Conservation (phyloP, 1,140 invertebrate genomes). For the Drosophila triauraria region DNA sequence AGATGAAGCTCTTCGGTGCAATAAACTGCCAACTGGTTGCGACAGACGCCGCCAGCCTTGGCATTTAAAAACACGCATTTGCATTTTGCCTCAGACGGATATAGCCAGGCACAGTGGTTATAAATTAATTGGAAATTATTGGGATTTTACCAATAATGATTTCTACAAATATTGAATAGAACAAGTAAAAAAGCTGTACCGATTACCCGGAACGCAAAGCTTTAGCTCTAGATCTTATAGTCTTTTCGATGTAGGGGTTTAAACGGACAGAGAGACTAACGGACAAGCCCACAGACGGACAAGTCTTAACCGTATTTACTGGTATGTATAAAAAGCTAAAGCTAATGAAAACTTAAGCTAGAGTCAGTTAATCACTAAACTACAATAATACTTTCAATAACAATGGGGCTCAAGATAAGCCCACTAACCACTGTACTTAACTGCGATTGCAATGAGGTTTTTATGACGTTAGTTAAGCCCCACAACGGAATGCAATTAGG, state of each 20-base stretch:
- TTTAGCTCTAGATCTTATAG: no score
- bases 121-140: neutral
- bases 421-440: slow-evolving; percentile 4
- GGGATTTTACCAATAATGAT: neutral
- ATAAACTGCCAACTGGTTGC: slow-evolving; percentile 52
- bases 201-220: no score
- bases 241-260: no score
- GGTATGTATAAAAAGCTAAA: no score
- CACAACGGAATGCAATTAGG: slow-evolving; percentile 24
- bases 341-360: neutral
- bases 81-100: slow-evolving; percentile 43
- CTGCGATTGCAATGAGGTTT: neutral
- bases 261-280: no score
- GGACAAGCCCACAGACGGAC: no score
- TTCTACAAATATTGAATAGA: no score
- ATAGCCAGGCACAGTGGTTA: slow-evolving; percentile 32
- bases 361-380: neutral
- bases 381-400: neutral
- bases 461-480: neutral
- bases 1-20: slow-evolving; percentile 33
- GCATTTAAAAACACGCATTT: slow-evolving; percentile 65
- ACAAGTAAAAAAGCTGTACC: no score
- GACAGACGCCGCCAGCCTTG: slow-evolving; percentile 51
- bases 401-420: neutral
- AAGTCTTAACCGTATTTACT: no score